Percentiles rank a stretch among this genome's conserved stretches.
These are phyloP conservation scores for Microctonus brassicae DNA, from an alignment of 2,888 invertebrate genomes.

Conservation along the genomic window DNA sequence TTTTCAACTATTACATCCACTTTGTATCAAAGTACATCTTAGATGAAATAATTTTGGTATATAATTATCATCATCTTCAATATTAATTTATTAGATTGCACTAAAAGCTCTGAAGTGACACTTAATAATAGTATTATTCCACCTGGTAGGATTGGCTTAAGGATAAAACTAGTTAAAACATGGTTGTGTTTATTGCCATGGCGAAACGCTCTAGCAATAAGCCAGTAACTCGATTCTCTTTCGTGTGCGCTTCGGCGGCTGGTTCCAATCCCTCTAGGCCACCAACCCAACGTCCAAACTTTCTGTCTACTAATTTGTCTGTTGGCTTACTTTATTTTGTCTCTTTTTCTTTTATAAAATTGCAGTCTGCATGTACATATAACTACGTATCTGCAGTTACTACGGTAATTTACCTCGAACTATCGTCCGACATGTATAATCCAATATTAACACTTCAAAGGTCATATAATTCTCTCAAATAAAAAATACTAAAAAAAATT, in stretches of 20 bases:
- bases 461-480: neutral
- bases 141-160: conserved; percentile 8
- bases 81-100: neutral
- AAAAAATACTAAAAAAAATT: neutral
- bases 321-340: neutral
- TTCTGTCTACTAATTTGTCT: conserved; percentile 19
- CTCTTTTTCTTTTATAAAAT: neutral
- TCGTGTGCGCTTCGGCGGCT: neutral
- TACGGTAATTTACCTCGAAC: neutral
- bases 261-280: conserved; percentile 14
- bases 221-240: conserved; percentile 26
- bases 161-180: conserved; percentile 30
- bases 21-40: neutral
- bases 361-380: neutral
- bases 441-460: conserved; percentile 4
- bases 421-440: neutral
- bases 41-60: neutral
- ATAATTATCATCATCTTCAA: neutral
- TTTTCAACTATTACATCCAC: neutral
- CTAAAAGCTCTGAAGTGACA: neutral
- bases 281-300: conserved; percentile 2
- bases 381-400: neutral
- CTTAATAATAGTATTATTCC: conserved; percentile 21
- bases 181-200: conserved; percentile 29
- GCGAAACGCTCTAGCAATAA: conserved; percentile 25